Conservation (phyloP, 2,113 vertebrate genomes). For the Proteles cristata region DNA sequence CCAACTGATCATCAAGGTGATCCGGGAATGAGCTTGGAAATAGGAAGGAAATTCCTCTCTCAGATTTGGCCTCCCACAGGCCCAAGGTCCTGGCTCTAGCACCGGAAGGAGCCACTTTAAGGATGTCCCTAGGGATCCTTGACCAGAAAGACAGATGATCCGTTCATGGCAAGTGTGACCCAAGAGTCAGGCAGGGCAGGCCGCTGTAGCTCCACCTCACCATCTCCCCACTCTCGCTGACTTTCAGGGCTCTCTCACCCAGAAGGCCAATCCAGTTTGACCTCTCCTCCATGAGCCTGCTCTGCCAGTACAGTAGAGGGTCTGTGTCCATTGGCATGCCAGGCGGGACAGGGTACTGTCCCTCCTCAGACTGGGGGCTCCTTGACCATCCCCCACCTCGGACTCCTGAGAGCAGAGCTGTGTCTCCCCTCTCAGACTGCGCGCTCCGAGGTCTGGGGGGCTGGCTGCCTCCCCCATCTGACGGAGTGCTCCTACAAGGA, state of each 20-base stretch:
- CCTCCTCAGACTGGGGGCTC: background rate
- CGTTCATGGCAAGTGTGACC: background rate
- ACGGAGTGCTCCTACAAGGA: background rate
- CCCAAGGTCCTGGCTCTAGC: background rate
- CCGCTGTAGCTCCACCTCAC: background rate
- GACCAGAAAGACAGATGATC: slow-evolving; percentile 49
- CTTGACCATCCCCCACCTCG: background rate
- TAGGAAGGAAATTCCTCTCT: slow-evolving; percentile 69
- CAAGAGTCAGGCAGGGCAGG: background rate
- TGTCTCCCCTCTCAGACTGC: background rate
- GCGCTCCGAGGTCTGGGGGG: background rate
- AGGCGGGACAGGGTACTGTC: background rate
- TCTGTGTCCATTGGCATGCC: background rate
- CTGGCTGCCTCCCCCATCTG: background rate
- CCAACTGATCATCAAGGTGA: background rate
- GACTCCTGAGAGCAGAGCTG: background rate
- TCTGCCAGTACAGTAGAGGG: background rate
- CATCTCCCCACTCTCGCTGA: no score
- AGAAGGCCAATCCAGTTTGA: background rate
- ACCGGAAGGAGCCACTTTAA: slow-evolving; percentile 70
- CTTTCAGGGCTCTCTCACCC: background rate
- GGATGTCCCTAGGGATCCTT: slow-evolving; percentile 45
- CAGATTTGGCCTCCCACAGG: background rate
- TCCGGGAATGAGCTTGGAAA: slow-evolving; percentile 63
- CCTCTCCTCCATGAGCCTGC: background rate